Percentiles rank a stretch among this genome's conserved stretches.
phyloP scores from a whole-genome alignment of 2,113 vertebrate genomes.

The Malurus cyaneus region DNA sequence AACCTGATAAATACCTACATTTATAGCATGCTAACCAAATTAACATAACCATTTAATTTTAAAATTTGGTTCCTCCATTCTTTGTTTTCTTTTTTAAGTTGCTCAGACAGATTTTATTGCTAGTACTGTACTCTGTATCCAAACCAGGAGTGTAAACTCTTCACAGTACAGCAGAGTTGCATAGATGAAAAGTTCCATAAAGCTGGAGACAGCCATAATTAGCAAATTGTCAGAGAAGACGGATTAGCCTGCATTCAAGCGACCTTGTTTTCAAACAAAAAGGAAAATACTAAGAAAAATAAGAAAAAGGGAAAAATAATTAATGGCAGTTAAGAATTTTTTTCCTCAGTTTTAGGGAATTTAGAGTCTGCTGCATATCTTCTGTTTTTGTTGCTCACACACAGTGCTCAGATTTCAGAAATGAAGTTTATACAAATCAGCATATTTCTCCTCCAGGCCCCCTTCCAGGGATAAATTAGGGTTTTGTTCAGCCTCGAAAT shows the following conservation, averaged over 20 bases:
- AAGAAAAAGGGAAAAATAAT: background rate
- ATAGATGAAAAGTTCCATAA: conserved; percentile 18
- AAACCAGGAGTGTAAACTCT: background rate
- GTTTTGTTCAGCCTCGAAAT: background rate
- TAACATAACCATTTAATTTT: background rate
- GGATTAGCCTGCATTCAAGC: conserved; percentile 1
- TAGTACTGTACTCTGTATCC: conserved; percentile 14
- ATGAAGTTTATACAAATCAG: background rate
- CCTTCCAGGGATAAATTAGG: background rate
- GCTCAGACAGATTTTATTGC: background rate
- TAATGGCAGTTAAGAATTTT: background rate
- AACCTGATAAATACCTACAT: background rate
- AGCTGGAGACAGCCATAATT: background rate
- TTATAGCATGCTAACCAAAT: background rate
- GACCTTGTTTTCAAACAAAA: background rate
- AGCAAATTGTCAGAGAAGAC: background rate
- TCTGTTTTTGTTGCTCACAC: background rate
- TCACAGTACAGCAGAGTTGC: background rate
- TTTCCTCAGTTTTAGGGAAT: background rate
- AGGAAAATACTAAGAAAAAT: background rate
- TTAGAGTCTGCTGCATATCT: background rate
- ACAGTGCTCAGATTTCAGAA: background rate
- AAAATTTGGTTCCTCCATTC: background rate
- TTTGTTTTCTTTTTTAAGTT: background rate
- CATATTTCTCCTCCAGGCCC: background rate